Base-by-base conservation (phyloP, 1,140 invertebrate genomes). In the Andricus grossulariae region DNA sequence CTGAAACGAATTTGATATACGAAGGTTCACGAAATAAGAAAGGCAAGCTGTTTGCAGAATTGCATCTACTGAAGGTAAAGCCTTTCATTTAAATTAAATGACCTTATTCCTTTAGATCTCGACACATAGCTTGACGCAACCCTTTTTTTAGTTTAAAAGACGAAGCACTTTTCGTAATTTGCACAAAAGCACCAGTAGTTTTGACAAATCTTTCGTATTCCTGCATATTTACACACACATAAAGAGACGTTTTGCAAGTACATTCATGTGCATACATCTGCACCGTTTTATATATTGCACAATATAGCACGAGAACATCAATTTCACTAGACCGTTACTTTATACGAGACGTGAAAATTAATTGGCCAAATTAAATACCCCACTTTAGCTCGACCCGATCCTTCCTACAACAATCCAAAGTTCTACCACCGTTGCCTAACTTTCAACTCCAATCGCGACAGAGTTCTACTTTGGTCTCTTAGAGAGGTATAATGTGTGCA, bases 341-440 rank as follows among this genome's bases (percentile, higher is more conserved):
- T 66, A 66, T 32, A 16, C 60, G 60, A 13, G 60, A 66, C 60
- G 39, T 66, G 60, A 66, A 66, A 66, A 66, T 66, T 66, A 45
- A 66, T 66, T 66, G 60, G 25, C 13, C 32, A 66, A 66, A 66
- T 66, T 66, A 66, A 66, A 66, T 66, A 66, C 25, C 60, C 39
- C 60, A 45, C 60, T 66, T 66, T 66, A 66, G 39, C 60, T 45
- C 32, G 60, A 32, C 60, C 60, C 60, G 32, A 66, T 66, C 60
- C 39, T 66, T 39, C 32, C 60, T 66, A 39, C 60, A 66, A 66
- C 60, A 66, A 66, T 66, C 21, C 60, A 66, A 66, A 66, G 25
- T 66, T 57, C 55, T 57, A 25, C 55, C 19, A 12, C 12, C 55
- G 32, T 66, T 66, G 39, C 60, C 60, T 39, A 66, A 66, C 60